These are phyloP conservation scores for Amia ocellicauda DNA, from an alignment of 2,113 vertebrate species.

Conservation along the genomic window DNA sequence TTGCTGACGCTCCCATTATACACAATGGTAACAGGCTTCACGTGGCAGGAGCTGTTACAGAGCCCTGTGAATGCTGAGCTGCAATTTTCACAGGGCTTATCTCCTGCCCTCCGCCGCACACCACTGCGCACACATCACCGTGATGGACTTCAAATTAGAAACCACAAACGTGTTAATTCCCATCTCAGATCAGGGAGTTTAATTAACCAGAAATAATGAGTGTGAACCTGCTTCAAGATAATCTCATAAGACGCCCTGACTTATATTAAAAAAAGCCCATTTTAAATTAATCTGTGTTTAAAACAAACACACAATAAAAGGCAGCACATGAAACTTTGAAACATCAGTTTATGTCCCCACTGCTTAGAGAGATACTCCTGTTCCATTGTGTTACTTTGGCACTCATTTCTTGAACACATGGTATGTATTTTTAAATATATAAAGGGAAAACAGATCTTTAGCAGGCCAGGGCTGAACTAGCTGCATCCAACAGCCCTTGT, in stretches of 20 bases:
- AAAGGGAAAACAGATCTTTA: too few species aligned
- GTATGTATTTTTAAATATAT: too few species aligned
- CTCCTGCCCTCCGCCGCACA: constrained; percentile 1
- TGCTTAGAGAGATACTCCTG: too few species aligned
- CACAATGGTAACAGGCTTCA: constrained; percentile 47
- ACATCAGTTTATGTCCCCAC: too few species aligned
- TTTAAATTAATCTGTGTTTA: too few species aligned
- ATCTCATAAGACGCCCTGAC: constrained; percentile 1
- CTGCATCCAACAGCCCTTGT: too few species aligned
- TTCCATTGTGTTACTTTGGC: too few species aligned
- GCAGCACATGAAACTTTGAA: too few species aligned
- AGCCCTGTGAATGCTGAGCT: background rate
- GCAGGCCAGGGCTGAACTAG: too few species aligned
- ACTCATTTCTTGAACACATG: too few species aligned
- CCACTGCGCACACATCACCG: constrained; percentile 9
- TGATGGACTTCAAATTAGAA: too few species aligned
- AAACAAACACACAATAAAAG: too few species aligned
- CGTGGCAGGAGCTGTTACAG: constrained; percentile 17
- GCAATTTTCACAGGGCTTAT: constrained; percentile 23
- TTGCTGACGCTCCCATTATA: constrained; percentile 39
- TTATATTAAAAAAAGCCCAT: background rate
- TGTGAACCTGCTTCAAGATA: background rate
- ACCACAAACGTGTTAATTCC: constrained; percentile 10
- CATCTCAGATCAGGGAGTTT: constrained; percentile 23
- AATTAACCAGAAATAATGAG: background rate